These are phyloP conservation scores for Lycopodina hypogea DNA, from an alignment of 37 sponge, comb jelly and placozoan species.

Conservation along the genomic window DNA sequence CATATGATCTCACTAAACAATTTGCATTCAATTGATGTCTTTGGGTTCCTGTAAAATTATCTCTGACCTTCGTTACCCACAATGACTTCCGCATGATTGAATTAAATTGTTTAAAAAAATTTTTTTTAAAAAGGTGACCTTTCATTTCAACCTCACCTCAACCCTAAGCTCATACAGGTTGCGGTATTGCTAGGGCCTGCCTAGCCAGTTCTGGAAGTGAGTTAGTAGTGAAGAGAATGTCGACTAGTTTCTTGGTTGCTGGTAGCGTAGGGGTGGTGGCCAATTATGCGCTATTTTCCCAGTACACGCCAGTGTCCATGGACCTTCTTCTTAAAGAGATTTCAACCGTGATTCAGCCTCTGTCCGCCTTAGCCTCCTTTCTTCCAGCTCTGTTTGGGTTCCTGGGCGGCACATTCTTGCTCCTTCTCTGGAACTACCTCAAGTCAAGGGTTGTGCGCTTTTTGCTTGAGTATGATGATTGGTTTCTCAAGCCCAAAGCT, in stretches of 20 bases:
- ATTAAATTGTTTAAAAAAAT: too few relatives aligned
- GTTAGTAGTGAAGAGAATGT: constrained; percentile 12
- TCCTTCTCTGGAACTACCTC: constrained; percentile 55
- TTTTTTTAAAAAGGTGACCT: too few relatives aligned
- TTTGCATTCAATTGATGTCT: too few relatives aligned
- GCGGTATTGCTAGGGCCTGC: too few relatives aligned
- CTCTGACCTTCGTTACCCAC: too few relatives aligned
- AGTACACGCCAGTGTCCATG: constrained; percentile 17
- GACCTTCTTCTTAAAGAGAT: constrained; percentile 25
- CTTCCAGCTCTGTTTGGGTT: constrained; percentile 46
- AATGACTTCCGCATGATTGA: too few relatives aligned
- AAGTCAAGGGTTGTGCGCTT: constrained; percentile 41
- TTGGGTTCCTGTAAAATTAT: too few relatives aligned
- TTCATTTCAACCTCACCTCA: too few relatives aligned
- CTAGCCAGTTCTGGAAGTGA: too few relatives aligned
- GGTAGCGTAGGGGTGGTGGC: constrained; percentile 55
- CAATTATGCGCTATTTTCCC: constrained; percentile 49
- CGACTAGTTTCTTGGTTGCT: constrained; percentile 28
- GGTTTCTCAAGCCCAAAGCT: constrained; percentile 65
- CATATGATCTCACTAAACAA: too few relatives aligned
- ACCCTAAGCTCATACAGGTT: too few relatives aligned
- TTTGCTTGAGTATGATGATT: constrained; percentile 59
- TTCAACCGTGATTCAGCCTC: constrained; percentile 22
- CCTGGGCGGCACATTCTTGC: constrained; percentile 45
- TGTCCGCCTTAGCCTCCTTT: constrained; percentile 21